These are phyloP conservation scores for Centropristis striata DNA, from an alignment of 2,113 vertebrate genomes.

Conservation along the genomic window DNA sequence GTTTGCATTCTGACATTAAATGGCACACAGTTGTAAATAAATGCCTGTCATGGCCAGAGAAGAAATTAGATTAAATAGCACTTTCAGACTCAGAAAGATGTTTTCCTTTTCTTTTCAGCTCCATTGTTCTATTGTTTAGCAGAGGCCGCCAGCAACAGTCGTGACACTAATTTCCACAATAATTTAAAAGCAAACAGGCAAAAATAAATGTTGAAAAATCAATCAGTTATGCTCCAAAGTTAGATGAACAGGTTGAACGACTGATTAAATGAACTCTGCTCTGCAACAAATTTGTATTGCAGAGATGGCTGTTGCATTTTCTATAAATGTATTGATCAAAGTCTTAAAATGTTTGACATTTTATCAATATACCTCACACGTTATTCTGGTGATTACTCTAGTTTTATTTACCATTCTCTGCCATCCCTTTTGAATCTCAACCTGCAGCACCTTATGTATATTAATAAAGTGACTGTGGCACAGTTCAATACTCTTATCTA, in stretches of 20 bases:
- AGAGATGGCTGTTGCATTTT: not conserved
- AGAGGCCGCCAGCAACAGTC: not conserved
- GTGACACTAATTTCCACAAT: slow-evolving; percentile 49
- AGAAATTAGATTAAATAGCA: slow-evolving; percentile 22
- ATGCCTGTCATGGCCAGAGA: slow-evolving; percentile 22
- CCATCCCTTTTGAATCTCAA: not conserved
- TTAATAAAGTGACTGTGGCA: not conserved
- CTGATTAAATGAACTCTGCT: slow-evolving; percentile 28
- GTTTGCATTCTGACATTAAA: slow-evolving; percentile 12
- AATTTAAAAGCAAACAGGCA: slow-evolving; percentile 34
- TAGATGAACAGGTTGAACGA: not conserved
- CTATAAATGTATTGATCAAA: slow-evolving; percentile 1
- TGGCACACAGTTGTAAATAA: slow-evolving; percentile 13
- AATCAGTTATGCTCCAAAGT: slow-evolving; percentile 32
- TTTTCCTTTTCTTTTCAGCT: slow-evolving; percentile 12
- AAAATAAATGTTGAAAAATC: slow-evolving; percentile 14
- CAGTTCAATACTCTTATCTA: not conserved
- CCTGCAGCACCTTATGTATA: not conserved
- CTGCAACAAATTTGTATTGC: not conserved
- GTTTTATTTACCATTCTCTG: not conserved
- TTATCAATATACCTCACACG: slow-evolving; percentile 2
- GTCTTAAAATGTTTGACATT: not conserved
- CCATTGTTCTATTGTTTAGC: slow-evolving; percentile 22
- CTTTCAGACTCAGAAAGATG: slow-evolving; percentile 15
- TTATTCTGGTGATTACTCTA: slow-evolving; percentile 1